These are phyloP conservation scores for Apodemus speciosus DNA, from an alignment of 2,113 vertebrate species.

Conservation along the genomic window DNA sequence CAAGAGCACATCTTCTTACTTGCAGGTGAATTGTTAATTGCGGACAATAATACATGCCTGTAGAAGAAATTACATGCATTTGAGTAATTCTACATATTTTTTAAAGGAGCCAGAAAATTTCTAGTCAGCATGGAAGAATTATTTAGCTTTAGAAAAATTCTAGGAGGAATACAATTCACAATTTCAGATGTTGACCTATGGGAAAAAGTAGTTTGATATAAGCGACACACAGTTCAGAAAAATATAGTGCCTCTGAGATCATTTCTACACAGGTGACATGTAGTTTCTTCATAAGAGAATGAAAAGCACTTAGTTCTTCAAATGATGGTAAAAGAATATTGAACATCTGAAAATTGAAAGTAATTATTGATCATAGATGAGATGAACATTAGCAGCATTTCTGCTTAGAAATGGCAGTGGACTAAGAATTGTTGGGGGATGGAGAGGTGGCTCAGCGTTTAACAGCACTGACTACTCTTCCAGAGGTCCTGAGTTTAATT, in stretches of 20 bases:
- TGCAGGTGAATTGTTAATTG: not conserved
- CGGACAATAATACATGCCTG: not conserved
- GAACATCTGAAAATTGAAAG: not conserved
- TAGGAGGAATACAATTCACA: not conserved
- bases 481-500: no score
- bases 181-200: not conserved
- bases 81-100: slow-evolving; percentile 18
- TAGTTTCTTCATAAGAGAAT: not conserved
- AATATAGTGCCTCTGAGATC: not conserved
- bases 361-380: not conserved
- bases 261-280: not conserved
- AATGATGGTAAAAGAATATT: not conserved
- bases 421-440: not conserved
- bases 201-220: not conserved
- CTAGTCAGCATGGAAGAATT: not conserved
- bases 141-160: not conserved
- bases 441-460: no score
- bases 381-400: not conserved
- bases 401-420: not conserved
- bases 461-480: no score
- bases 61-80: not conserved
- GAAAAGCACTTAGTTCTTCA: not conserved
- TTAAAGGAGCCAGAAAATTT: not conserved
- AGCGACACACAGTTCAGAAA: not conserved
- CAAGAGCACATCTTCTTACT: not conserved